Base-by-base conservation (phyloP, 2,888 invertebrate species). In the Shargacucullia verbasci region DNA sequence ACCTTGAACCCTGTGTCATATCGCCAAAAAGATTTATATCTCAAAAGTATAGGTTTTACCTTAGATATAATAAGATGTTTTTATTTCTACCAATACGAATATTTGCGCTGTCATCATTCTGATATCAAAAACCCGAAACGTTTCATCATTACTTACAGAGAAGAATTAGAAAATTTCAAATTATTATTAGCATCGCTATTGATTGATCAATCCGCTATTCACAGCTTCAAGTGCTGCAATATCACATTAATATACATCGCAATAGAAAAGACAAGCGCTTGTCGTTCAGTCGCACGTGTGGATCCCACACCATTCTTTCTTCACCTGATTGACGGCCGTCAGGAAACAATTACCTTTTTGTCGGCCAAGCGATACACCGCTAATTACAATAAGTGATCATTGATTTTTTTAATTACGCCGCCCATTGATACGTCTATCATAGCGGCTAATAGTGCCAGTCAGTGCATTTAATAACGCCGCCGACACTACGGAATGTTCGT, bases 331-430 rank as follows among this genome's bases (percentile, higher is more conserved):
- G 88, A 91, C 86, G 81, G 82, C 83, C 83, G 87, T 87, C 87
- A 86, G 81, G 82, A 90, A 92, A 93, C 92, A 92, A 92, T 94
- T 90, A 91, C 82, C 83, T 91, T 91, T 92, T 90, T 90, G 91
- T 89, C 85, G 86, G 86, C 83, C 77, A 79, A 82, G 74, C 83
- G 86, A 87, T 89, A 89, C 86, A 87, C 84, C 86, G 87, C 92
- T 92, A 92, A 92, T 92, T 91, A 92, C 89, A 89, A 90, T 91
- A 91, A 89, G 89, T 91, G 90, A 90, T 91, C 90, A 90, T 92
- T 90, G 88, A 86, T 82, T 89, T 89, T 90, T 92, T 91, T 91
- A 91, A 92, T 92, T 91, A 90, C 84, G 84, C 82, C 89, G 82
- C 86, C 88, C 90, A 91, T 93, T 91, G 84, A 91, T 73, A 84